Base-by-base conservation (phyloP, 2,113 vertebrate genomes). In the Ophthalmotilapia sp. region DNA sequence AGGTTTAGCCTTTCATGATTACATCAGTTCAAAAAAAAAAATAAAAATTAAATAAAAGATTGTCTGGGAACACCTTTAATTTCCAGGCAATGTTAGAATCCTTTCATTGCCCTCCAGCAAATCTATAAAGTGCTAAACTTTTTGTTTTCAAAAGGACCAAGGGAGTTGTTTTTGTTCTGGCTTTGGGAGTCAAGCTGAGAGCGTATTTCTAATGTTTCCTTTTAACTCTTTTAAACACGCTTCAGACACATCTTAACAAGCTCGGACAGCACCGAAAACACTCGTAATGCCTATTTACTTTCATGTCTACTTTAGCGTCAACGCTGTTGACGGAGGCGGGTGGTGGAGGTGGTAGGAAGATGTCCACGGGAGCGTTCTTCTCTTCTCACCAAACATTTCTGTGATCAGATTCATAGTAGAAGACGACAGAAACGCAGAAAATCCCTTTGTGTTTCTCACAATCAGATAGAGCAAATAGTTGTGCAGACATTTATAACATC, bases 171-270 rank as follows among this genome's bases (percentile, higher is more conserved):
- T 47, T 49, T 75, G 42, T 75, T 75, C 70, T 45, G 40, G 23
- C 42, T 75, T 19, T 49, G 23, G 45, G 23, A 47, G 70, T 47
- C 23, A 29, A 75, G 23, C 70, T 75, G 70, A 75, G 70, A 75
- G 42, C 11, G 6, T 47, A 19, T 75, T 75, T 75, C 9, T 49
- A 75, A 49, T 29, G 23, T 1, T 49, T 49, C 9, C 42, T 11
- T 75, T 75, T 19, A 75, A 29, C 70, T 31, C 70, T 49, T 49
- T 75, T 49, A 75, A 26, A 56, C 70, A 49, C 15, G 3, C 23
- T 75, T 45, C 23, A 49, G 15, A 26, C 70, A 29, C 15, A 75
- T 75, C 70, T 47, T 75, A 75, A 75, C 70, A 29, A 75, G 68
- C 68, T 1, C 23, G 49, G 70, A 49, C 70, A 29, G 42, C 42